Percentiles rank a stretch among this genome's conserved stretches.
These are phyloP conservation scores for Macquaria ambigua DNA, from an alignment of 2,113 vertebrate species.

Conservation along the genomic window DNA sequence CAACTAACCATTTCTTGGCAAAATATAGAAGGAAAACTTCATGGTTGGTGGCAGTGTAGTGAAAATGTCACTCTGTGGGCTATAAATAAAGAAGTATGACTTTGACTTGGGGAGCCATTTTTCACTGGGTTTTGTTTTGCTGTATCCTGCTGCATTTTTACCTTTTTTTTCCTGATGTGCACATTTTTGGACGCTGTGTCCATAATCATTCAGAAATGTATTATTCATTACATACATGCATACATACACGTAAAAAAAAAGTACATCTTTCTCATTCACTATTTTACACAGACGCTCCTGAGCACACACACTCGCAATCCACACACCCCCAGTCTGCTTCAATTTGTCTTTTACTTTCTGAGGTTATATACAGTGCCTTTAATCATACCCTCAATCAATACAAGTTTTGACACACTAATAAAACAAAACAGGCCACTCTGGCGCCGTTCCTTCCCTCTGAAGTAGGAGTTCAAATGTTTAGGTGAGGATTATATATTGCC, in stretches of 20 bases:
- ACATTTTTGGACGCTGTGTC: not conserved
- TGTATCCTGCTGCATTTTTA: slow-evolving; percentile 13
- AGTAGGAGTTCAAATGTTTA: slow-evolving; percentile 67
- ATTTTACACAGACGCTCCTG: not conserved
- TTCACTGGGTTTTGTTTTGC: slow-evolving; percentile 48
- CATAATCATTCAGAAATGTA: not conserved
- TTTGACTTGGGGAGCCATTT: slow-evolving; percentile 44
- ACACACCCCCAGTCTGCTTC: slow-evolving; percentile 22
- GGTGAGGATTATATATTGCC: slow-evolving; percentile 62
- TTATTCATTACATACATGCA: not conserved
- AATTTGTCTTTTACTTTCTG: slow-evolving; percentile 42
- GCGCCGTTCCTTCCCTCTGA: slow-evolving; percentile 58
- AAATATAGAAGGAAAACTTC: slow-evolving; percentile 58
- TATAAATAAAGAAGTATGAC: slow-evolving; percentile 65
- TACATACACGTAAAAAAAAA: not conserved
- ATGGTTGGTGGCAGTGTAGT: slow-evolving; percentile 54
- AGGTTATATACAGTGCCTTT: slow-evolving; percentile 48
- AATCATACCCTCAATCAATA: slow-evolving; percentile 68
- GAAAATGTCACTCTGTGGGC: slow-evolving; percentile 63
- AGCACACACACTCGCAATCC: not conserved
- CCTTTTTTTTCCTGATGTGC: not conserved
- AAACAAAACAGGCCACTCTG: slow-evolving; percentile 61
- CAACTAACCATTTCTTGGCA: slow-evolving; percentile 50
- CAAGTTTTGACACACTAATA: slow-evolving; percentile 72
- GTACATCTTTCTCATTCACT: slow-evolving; percentile 2